Percentiles rank a stretch among this genome's conserved stretches.
Evolutionary conservation across 1,140 invertebrate species (phyloP).

Genomic region (Camponotus floridanus): DNA sequence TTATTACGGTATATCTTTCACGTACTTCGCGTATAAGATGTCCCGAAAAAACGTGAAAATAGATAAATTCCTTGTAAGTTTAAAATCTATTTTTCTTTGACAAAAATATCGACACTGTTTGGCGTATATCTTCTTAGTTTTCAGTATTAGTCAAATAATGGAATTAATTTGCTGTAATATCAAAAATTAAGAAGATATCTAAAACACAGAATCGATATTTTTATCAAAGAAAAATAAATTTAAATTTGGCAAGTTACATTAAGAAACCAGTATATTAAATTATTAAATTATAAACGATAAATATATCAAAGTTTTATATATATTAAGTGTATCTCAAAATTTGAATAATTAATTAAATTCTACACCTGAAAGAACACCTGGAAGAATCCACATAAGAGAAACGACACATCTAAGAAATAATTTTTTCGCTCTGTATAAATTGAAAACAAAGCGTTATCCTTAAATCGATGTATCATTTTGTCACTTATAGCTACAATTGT

Average conservation of each 20-base stretch:
- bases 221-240: neutral
- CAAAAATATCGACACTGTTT: neutral
- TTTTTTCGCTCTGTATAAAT: constrained; percentile 32
- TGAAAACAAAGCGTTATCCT: neutral
- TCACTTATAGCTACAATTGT: constrained; percentile 47
- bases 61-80: neutral
- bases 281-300: constrained; percentile 1
- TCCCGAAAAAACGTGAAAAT: constrained; percentile 31
- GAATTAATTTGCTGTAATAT: neutral
- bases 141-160: constrained; percentile 4
- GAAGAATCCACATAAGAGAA: constrained; percentile 13
- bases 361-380: constrained; percentile 1
- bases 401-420: constrained; percentile 24
- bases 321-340: neutral
- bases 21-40: neutral
- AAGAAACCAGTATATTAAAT: neutral
- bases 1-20: constrained; percentile 11
- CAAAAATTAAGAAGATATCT: constrained; percentile 7
- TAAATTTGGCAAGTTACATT: neutral
- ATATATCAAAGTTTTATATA: constrained; percentile 11
- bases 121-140: constrained; percentile 10
- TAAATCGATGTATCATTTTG: constrained; percentile 55
- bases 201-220: neutral
- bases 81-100: neutral
- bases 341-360: neutral